Conservation (phyloP, 2,113 vertebrate species). For the Carassius carassius region DNA sequence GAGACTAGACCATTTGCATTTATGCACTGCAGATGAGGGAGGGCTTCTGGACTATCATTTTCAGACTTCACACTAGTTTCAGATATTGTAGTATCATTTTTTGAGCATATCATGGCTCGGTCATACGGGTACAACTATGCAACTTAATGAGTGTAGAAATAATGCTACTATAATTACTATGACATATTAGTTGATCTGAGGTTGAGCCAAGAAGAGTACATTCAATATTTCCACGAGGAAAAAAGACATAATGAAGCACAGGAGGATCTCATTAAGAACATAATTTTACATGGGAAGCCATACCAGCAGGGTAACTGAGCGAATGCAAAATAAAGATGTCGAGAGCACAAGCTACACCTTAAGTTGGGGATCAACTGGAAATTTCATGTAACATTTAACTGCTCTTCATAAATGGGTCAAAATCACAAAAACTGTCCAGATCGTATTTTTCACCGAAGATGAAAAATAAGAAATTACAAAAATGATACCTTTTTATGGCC, state of each 20-base stretch:
- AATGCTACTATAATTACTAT: neutral
- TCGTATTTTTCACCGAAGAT: neutral
- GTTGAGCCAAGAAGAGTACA: neutral
- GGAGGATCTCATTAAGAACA: neutral
- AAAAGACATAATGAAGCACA: neutral
- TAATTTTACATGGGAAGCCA: neutral
- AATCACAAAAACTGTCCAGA: neutral
- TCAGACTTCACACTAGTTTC: conserved; percentile 13
- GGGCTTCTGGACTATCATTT: neutral
- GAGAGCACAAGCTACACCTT: too few species aligned
- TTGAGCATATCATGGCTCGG: too few species aligned
- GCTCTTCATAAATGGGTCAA: too few species aligned
- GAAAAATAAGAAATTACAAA: too few species aligned
- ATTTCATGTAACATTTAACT: neutral
- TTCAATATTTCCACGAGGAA: neutral
- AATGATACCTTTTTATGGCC: neutral
- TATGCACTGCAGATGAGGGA: neutral
- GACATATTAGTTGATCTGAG: neutral
- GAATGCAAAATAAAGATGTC: neutral
- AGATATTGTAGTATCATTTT: neutral
- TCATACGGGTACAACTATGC: neutral
- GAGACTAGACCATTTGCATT: neutral
- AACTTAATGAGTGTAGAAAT: neutral
- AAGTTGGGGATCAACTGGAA: too few species aligned
- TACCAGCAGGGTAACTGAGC: neutral